Evolutionary conservation across 1,140 invertebrate genomes (phyloP), one percentile per base, ranked within the genome.

Genomic region (Neodiprion virginianus): DNA sequence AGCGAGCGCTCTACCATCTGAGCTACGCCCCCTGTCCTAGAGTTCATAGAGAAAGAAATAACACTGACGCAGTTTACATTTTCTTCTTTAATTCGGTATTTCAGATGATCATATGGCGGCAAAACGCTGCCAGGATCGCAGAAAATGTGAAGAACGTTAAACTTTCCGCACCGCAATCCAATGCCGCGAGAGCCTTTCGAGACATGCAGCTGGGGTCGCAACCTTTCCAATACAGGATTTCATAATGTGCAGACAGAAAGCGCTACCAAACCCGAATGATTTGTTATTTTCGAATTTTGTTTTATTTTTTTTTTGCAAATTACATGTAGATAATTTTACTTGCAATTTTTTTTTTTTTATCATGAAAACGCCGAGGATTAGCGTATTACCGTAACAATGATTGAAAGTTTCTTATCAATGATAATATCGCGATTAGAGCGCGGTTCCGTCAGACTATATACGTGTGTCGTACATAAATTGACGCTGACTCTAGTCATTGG

Each of bases 61-160:
- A 61, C 8, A 40, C 53, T 61, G 53, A 61, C 11, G 11, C n/a
- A 14, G n/a, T 61, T 61, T 12, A 61, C 53, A 61, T 61, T 61
- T 40, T 14, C 2, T 71, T 71, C n/a, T 47, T 40, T 48, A n/a
- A 71, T n/a, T 8, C 47, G 48, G 48, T 71, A 28, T 75, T 69
- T 71, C 70, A 73, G 65, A 67, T 77, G 76, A 77, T 75, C 76
- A 75, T 74, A 73, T 72, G 78, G 78, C 75, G 78, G 76, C 74
- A 77, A 67, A 69, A 48, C 10, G 61, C 40, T 79, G 53, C 1
- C 53, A 78, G 77, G 78, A 69, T 69, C 10, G 17, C 69, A 79
- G 74, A 61, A 79, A 53, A 8, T 5, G 28, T 7, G 65, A 71
- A 40, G 73, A 78, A 72, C 23, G 69, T 17, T 17, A 65, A 66